A percentile compares a stretch with the other conserved stretches of the same genome.
Conservation (phyloP, 2,797 vertebrate species). For the Cichlasoma orientale region DNA sequence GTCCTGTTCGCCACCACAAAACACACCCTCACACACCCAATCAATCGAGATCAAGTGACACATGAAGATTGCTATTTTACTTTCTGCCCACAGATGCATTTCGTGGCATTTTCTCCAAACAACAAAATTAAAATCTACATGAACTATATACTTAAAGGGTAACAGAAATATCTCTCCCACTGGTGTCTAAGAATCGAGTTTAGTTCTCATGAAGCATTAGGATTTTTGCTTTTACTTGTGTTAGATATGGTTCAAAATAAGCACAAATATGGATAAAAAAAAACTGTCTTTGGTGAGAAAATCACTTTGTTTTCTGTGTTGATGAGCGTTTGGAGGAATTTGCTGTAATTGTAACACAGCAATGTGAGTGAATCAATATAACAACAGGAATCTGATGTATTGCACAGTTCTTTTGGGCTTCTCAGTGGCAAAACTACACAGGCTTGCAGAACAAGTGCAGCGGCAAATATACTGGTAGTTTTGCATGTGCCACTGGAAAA, state of each 20-base stretch:
- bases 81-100: background rate
- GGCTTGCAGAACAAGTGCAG: background rate
- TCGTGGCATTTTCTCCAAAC: background rate
- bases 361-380: background rate
- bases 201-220: background rate
- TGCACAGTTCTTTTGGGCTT: background rate
- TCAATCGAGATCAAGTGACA: constrained; percentile 26
- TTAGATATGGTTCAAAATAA: background rate
- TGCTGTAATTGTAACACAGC: background rate
- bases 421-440: background rate
- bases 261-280: background rate
- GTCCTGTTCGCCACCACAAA: constrained; percentile 24
- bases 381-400: background rate
- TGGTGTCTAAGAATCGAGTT: too few species aligned
- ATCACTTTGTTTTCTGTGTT: background rate
- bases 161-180: background rate
- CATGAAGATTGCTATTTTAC: background rate
- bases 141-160: background rate
- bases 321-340: background rate
- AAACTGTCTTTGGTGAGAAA: background rate
- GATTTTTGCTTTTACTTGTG: background rate
- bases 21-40: constrained; percentile 24
- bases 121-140: background rate
- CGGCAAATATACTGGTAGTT: background rate
- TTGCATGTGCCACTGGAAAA: background rate